Conservation (phyloP, 2,888 invertebrate species). For the Muscina levida region DNA sequence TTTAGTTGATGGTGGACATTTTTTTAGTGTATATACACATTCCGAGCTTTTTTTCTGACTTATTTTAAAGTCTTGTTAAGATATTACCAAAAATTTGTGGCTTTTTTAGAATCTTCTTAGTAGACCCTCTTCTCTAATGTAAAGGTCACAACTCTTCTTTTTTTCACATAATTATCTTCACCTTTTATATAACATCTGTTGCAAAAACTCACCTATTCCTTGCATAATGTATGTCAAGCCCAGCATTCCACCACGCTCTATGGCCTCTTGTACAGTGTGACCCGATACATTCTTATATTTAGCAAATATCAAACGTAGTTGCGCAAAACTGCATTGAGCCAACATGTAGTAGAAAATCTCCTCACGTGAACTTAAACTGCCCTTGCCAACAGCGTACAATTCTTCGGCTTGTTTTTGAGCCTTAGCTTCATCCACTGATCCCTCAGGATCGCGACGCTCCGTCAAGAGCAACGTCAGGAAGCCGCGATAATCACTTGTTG, state of each 20-base stretch:
- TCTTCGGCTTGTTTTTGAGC: slow-evolving; percentile 87
- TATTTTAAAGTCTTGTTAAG: no score
- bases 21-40: no score
- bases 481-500: slow-evolving; percentile 87
- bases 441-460: slow-evolving; percentile 84
- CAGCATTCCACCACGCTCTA: slow-evolving; percentile 85
- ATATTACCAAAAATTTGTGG: no score
- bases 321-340: slow-evolving; percentile 86
- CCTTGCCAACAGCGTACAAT: slow-evolving; percentile 85
- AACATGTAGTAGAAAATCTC: slow-evolving; percentile 85
- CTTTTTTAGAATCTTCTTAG: no score
- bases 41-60: no score
- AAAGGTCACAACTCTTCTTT: no score
- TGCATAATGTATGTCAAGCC: no score
- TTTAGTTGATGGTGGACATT: no score
- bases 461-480: slow-evolving; percentile 87
- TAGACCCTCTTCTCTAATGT: no score
- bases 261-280: slow-evolving; percentile 87
- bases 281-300: slow-evolving; percentile 87
- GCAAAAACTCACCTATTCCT: no score
- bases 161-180: no score
- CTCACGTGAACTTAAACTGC: slow-evolving; percentile 86
- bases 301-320: slow-evolving; percentile 85
- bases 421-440: slow-evolving; percentile 82
- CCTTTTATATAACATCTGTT: no score